Conservation (phyloP, 2,888 invertebrate genomes). For the Caenorhabditis auriculariae region DNA sequence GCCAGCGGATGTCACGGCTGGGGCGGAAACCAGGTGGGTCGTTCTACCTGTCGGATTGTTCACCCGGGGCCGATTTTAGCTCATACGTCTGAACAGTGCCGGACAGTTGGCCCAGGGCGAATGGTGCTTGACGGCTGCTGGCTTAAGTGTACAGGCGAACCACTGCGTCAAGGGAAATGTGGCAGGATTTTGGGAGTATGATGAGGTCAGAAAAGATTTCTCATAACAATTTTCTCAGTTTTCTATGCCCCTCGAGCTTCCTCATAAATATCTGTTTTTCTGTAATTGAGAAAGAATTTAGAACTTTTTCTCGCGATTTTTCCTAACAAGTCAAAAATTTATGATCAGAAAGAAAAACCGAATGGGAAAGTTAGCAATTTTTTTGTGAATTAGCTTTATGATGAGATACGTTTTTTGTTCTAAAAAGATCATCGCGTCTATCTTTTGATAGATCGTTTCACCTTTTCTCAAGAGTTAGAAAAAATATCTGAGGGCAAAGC, state of each 20-base stretch:
- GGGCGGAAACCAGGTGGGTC: conserved; percentile 81
- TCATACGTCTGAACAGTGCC: conserved; percentile 85
- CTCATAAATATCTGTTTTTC: no score
- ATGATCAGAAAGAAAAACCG: neutral
- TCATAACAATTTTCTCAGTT: neutral
- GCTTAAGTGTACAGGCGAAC: conserved; percentile 78
- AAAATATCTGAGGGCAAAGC: no score
- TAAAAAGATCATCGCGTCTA: neutral
- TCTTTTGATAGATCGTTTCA: no score
- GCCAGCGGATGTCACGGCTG: conserved; percentile 88
- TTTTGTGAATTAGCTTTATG: neutral
- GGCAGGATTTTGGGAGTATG: conserved; percentile 76
- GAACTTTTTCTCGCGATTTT: neutral
- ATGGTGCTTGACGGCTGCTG: conserved; percentile 87
- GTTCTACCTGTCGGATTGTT: neutral
- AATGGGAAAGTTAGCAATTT: neutral
- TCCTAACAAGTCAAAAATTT: neutral
- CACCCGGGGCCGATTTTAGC: no score
- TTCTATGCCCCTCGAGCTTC: no score
- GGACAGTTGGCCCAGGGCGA: conserved; percentile 95
- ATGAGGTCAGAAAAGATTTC: conserved; percentile 18
- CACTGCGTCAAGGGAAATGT: conserved; percentile 89
- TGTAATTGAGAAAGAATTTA: no score
- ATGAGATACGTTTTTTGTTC: neutral
- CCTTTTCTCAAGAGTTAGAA: no score